Evolutionary conservation across 2,888 invertebrate species (phyloP).

Genomic region (Thereva unica): DNA sequence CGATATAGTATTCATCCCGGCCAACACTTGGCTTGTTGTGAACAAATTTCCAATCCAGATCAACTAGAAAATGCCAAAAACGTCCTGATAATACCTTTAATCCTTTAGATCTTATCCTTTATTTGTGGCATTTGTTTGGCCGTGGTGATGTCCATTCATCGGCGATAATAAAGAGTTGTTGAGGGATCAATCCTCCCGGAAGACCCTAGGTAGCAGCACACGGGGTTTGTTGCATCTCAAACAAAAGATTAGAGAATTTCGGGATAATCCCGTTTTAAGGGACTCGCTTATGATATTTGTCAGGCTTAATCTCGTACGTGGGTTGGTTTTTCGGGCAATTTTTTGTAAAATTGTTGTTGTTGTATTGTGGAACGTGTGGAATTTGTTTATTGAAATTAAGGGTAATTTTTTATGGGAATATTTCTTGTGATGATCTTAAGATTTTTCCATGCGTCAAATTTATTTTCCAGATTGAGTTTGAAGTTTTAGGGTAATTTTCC

Average conservation of each 20-base stretch:
- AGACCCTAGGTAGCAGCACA: neutral
- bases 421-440: too few relatives aligned
- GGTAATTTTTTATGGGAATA: too few relatives aligned
- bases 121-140: constrained; percentile 23
- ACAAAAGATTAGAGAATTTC: constrained; percentile 40
- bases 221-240: constrained; percentile 11
- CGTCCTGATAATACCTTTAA: neutral
- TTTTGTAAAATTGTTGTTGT: too few relatives aligned
- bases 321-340: too few relatives aligned
- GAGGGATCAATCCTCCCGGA: constrained; percentile 29
- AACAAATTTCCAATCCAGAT: neutral
- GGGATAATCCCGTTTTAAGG: constrained; percentile 38
- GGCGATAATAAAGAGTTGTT: constrained; percentile 30
- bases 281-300: neutral
- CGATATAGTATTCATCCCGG: too few relatives aligned
- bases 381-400: too few relatives aligned
- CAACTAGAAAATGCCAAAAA: constrained; percentile 1
- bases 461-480: too few relatives aligned
- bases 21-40: neutral
- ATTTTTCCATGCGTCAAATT: too few relatives aligned
- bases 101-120: constrained; percentile 32
- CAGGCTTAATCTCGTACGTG: too few relatives aligned
- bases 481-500: too few relatives aligned
- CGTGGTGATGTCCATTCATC: constrained; percentile 19
- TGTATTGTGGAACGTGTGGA: too few relatives aligned